Base-by-base conservation (phyloP, 2,113 vertebrate genomes). In the Aplodontia rufa region DNA sequence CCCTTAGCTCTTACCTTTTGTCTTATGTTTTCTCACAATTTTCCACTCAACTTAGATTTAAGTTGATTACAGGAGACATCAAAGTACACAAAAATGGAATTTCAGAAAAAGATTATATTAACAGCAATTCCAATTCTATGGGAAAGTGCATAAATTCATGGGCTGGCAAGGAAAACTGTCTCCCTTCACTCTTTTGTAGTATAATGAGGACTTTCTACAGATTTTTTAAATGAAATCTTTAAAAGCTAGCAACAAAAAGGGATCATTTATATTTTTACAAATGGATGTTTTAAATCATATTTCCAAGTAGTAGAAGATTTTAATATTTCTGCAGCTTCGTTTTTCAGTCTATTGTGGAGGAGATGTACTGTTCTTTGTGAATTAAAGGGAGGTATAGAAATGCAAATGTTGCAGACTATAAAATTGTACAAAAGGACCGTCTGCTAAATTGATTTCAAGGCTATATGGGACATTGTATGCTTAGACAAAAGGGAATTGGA, bases 381-480 rank as follows among this genome's bases (percentile, higher is more conserved):
- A 98, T 98, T 98, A 98, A 98, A 98, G 83, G 96, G 93, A 97
- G 96, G 97, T 98, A 98, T 98, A 98, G 98, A 98, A 98, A 98
- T 98, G 98, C 98, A 98, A 98, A 98, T 98, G 95, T 94, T 97
- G 94, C 90, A 98, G 96, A 98, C 96, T 98, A 97, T 97, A 97
- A 98, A 98, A 97, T 95, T 97, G 42, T 97, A 98, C 96, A 97
- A 98, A 98, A 97, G 91, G 68, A 92, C 84, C 91, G 88, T 96
- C 96, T 98, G 95, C 97, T 97, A 98, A 98, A 98, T 98, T 98
- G 98, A 98, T 98, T 98, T 98, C 97, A 97, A 98, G 97, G 96
- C 97, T 98, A 97, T 96, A 94, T 91, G 87, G 95, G 94, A 98
- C 91, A 97, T 97, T 98, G 97, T 96, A 95, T 83, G 42, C 82